Conservation (phyloP, 2,113 vertebrate species). For the Merops nubicus region DNA sequence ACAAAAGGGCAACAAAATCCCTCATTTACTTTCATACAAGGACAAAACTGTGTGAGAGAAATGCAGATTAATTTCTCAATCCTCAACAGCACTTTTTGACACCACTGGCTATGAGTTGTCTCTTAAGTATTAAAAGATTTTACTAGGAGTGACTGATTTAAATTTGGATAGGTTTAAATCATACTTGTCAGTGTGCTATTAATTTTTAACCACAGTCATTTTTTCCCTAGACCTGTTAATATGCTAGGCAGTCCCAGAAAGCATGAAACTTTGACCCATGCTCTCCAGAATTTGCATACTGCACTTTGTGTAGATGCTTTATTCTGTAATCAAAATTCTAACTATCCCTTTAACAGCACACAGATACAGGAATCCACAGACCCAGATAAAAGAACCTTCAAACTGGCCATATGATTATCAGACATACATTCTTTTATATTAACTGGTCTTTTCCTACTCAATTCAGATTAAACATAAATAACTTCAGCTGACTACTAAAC, state of each 20-base stretch:
- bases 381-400: neutral
- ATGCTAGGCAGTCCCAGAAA: constrained; percentile 60
- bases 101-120: constrained; percentile 22
- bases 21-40: constrained; percentile 50
- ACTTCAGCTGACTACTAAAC: neutral
- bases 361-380: neutral
- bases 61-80: constrained; percentile 56
- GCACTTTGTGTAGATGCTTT: constrained; percentile 32
- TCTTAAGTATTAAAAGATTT: constrained; percentile 62
- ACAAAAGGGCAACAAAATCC: constrained; percentile 62
- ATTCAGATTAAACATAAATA: constrained; percentile 5
- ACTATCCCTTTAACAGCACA: neutral
- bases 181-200: constrained; percentile 61
- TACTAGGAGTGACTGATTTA: constrained; percentile 44
- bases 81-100: constrained; percentile 57
- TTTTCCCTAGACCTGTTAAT: constrained; percentile 62
- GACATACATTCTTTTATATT: neutral
- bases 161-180: constrained; percentile 71
- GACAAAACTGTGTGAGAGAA: constrained; percentile 62
- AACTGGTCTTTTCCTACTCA: constrained; percentile 8
- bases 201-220: constrained; percentile 70
- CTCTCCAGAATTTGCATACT: constrained; percentile 55
- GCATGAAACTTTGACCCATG: constrained; percentile 62
- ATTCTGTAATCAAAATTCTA: constrained; percentile 51
- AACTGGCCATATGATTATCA: neutral